A percentile compares a stretch with the other conserved stretches of the same genome.
Evolutionary conservation across 2,113 vertebrate species (phyloP).

Genomic region (Arothron firmamentum): DNA sequence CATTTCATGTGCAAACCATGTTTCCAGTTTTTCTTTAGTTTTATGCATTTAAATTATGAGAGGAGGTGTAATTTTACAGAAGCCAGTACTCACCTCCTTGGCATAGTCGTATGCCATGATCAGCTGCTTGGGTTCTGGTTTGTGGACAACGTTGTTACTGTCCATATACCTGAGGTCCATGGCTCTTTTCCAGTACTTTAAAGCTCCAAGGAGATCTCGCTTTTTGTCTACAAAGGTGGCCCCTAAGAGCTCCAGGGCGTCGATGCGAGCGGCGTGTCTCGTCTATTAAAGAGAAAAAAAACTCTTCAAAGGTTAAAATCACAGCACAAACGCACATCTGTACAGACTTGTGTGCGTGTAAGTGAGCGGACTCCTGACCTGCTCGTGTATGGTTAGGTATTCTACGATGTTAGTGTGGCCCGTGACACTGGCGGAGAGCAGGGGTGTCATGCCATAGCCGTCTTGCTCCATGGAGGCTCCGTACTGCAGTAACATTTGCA

Average conservation of each 20-base stretch:
- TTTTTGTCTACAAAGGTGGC: constrained; percentile 98
- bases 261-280: constrained; percentile 84
- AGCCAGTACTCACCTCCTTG: constrained; percentile 80
- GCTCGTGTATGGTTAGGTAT: constrained; percentile 86
- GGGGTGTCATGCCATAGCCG: constrained; percentile 95
- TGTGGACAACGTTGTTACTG: constrained; percentile 81
- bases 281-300: constrained; percentile 66
- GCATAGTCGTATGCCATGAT: constrained; percentile 96
- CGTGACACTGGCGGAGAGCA: constrained; percentile 95
- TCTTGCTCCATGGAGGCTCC: constrained; percentile 96
- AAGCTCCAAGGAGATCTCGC: constrained; percentile 91
- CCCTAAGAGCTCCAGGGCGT: constrained; percentile 92
- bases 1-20: neutral
- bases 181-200: constrained; percentile 97
- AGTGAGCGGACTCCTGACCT: constrained; percentile 36
- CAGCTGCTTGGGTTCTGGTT: constrained; percentile 86
- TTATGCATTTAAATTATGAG: too few relatives aligned
- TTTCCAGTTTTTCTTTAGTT: too few relatives aligned
- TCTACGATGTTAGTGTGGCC: constrained; percentile 98
- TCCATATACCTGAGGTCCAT: constrained; percentile 95
- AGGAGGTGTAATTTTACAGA: neutral
- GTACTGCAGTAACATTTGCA: constrained; percentile 96
- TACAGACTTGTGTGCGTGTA: neutral
- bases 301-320: neutral
- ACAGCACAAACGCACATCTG: neutral